phyloP scores from a whole-genome alignment of 2,888 invertebrate species.

The Drosophila yooni region DNA sequence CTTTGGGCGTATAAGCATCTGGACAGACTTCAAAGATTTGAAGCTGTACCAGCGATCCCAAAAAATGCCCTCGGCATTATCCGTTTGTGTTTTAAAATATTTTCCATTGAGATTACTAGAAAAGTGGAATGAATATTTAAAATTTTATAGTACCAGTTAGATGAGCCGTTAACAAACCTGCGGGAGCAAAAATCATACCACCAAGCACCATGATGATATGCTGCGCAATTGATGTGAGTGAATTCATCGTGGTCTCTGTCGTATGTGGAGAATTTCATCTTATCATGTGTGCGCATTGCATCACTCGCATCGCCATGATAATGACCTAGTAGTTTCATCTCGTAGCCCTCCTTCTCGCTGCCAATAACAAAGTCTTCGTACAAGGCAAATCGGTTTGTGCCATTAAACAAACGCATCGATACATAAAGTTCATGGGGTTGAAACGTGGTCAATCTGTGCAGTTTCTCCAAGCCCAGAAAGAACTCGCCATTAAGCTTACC shows the following conservation, averaged over 20 bases:
- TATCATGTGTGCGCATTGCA: constrained; percentile 89
- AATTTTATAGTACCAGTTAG: neutral
- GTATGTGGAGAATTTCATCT: constrained; percentile 88
- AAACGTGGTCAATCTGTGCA: constrained; percentile 85
- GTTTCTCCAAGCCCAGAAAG: constrained; percentile 89
- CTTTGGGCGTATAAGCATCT: constrained; percentile 87
- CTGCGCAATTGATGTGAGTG: constrained; percentile 87
- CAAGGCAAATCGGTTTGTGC: constrained; percentile 86
- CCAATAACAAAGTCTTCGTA: constrained; percentile 89
- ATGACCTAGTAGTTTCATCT: constrained; percentile 88
- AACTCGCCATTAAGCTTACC: constrained; percentile 89
- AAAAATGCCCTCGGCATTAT: constrained; percentile 87
- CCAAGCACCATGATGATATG: constrained; percentile 89
- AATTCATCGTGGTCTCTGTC: constrained; percentile 89
- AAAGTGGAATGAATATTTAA: neutral
- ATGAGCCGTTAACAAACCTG: constrained; percentile 83
- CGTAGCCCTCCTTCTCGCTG: constrained; percentile 88
- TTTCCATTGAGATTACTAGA: constrained; percentile 88
- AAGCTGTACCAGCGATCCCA: constrained; percentile 90
- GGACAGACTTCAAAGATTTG: constrained; percentile 86
- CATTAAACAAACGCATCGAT: constrained; percentile 87
- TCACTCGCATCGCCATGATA: constrained; percentile 89
- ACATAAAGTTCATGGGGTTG: constrained; percentile 87
- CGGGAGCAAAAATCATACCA: constrained; percentile 91
- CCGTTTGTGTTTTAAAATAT: constrained; percentile 79